These are phyloP conservation scores for Oryzaephilus surinamensis DNA, from an alignment of 1,140 invertebrate species.

Conservation along the genomic window DNA sequence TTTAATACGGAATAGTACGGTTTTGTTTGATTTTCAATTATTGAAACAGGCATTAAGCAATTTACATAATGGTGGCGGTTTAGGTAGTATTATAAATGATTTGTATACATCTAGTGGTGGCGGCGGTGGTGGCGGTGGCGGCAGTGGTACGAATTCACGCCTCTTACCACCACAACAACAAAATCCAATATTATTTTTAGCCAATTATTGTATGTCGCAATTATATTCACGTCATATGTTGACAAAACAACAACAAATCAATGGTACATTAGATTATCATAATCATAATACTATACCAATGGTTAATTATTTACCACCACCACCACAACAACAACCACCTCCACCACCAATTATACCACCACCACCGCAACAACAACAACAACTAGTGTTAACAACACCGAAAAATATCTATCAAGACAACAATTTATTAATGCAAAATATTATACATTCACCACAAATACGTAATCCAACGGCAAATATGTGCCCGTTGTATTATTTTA, in stretches of 20 bases:
- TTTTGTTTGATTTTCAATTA: slow-evolving; percentile 52
- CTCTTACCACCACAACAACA: slow-evolving; percentile 36
- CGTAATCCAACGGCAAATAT: slow-evolving; percentile 41
- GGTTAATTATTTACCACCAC: slow-evolving; percentile 37
- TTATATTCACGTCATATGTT: slow-evolving; percentile 57
- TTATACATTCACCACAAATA: slow-evolving; percentile 38
- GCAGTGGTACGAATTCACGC: slow-evolving; percentile 36
- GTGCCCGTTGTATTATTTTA: slow-evolving; percentile 65
- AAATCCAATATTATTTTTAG: slow-evolving; percentile 57
- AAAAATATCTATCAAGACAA: slow-evolving; percentile 31
- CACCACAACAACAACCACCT: background rate
- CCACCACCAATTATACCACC: no score
- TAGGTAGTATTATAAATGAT: background rate
- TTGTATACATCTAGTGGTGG: no score
- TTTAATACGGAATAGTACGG: slow-evolving; percentile 51
- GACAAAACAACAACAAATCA: slow-evolving; percentile 45
- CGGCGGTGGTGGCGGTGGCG: no score
- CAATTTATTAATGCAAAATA: slow-evolving; percentile 30
- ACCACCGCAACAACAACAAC: slow-evolving; percentile 22
- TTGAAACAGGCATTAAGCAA: slow-evolving; percentile 52
- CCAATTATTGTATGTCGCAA: slow-evolving; percentile 62
- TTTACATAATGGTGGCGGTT: slow-evolving; percentile 41
- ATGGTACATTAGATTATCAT: slow-evolving; percentile 45
- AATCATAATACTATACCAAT: slow-evolving; percentile 30
- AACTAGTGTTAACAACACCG: slow-evolving; percentile 32